These are phyloP conservation scores for Papilio polytes DNA, from an alignment of 1,140 invertebrate genomes.

Conservation along the genomic window DNA sequence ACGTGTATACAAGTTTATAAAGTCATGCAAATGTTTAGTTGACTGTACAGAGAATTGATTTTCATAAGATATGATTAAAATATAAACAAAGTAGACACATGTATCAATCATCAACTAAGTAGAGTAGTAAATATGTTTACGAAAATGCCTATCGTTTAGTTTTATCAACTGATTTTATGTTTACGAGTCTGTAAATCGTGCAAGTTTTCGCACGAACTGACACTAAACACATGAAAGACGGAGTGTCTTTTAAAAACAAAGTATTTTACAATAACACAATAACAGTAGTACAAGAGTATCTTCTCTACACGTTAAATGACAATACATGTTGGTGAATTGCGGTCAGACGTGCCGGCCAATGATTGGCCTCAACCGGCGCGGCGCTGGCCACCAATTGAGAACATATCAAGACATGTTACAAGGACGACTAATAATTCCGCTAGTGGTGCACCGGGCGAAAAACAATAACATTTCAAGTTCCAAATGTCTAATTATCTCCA, in stretches of 20 bases:
- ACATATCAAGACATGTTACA: neutral
- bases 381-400: constrained; percentile 3
- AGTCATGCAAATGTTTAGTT: too few relatives aligned
- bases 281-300: neutral
- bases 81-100: neutral
- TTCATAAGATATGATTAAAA: neutral
- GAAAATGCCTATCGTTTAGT: too few relatives aligned
- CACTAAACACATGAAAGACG: neutral
- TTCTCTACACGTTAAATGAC: neutral
- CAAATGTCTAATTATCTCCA: neutral
- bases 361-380: neutral
- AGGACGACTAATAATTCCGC: neutral
- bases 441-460: neutral
- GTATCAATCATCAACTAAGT: too few relatives aligned
- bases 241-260: neutral
- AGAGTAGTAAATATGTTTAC: neutral
- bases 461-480: neutral
- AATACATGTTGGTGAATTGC: neutral
- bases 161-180: neutral
- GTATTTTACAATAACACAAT: neutral
- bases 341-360: neutral
- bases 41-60: neutral
- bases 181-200: constrained; percentile 26
- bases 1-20: too few relatives aligned
- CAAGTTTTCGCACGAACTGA: neutral